Evolutionary conservation across 2,797 vertebrate genomes (phyloP).

Genomic region (Acipenser oxyrinchus): DNA sequence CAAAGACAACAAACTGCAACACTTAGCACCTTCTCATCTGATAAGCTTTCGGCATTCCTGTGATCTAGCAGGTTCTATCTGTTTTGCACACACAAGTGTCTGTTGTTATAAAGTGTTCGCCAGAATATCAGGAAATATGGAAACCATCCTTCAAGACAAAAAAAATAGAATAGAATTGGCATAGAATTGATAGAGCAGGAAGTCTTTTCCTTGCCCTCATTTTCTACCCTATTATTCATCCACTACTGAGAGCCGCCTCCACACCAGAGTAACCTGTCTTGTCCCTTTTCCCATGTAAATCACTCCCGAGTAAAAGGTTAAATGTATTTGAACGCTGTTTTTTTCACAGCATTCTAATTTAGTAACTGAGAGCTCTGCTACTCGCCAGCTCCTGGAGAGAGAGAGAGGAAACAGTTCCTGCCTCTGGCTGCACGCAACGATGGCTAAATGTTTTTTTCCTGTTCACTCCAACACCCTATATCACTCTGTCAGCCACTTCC

Average conservation of each 20-base stretch:
- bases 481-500: conserved; percentile 32
- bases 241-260: conserved; percentile 51
- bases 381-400: conserved; percentile 28
- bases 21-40: too few relatives aligned
- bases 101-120: too few relatives aligned
- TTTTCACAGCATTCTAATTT: conserved; percentile 41
- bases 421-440: conserved; percentile 43
- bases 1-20: too few relatives aligned
- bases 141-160: conserved; percentile 7
- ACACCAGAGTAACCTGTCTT: conserved; percentile 36
- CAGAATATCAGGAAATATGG: conserved; percentile 6
- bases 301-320: conserved; percentile 22
- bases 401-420: conserved; percentile 55
- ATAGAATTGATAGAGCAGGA: conserved; percentile 36
- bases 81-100: too few relatives aligned
- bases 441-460: conserved; percentile 39
- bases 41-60: too few relatives aligned
- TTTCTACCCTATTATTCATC: conserved; percentile 48
- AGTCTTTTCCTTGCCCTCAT: conserved; percentile 38
- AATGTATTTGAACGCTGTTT: conserved; percentile 27
- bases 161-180: conserved; percentile 1
- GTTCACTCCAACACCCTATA: conserved; percentile 32
- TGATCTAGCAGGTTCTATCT: too few relatives aligned
- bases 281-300: conserved; percentile 59
- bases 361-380: conserved; percentile 43